Evolutionary conservation across 2,888 invertebrate species (phyloP).

Genomic region (Cerastis leucographa): DNA sequence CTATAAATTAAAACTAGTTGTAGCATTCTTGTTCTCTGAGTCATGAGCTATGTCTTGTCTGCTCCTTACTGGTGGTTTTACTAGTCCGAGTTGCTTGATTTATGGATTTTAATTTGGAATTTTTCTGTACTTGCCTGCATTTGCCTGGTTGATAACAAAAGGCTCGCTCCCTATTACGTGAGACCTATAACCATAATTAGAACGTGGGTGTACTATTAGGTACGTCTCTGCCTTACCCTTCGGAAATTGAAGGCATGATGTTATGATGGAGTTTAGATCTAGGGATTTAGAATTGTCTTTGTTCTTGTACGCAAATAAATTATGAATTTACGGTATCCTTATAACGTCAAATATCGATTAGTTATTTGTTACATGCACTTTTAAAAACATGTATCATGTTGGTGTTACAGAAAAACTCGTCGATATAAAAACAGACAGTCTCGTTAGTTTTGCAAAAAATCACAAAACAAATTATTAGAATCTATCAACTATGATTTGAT

Average conservation of each 20-base stretch:
- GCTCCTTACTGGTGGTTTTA: conserved; percentile 15
- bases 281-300: neutral
- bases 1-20: conserved; percentile 37
- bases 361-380: neutral
- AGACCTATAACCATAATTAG: neutral
- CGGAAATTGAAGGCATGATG: neutral
- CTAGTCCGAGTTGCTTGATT: neutral
- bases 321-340: neutral
- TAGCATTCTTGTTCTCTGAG: conserved; percentile 39
- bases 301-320: neutral
- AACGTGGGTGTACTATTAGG: neutral
- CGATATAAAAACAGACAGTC: neutral
- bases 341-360: conserved; percentile 9
- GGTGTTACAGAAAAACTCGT: neutral
- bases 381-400: conserved; percentile 16
- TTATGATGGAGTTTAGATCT: neutral
- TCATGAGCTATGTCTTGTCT: conserved; percentile 18
- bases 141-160: neutral
- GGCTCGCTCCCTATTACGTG: neutral
- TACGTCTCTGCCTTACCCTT: neutral
- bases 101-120: neutral
- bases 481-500: conserved; percentile 20
- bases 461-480: neutral
- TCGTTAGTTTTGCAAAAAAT: conserved; percentile 7
- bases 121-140: neutral